Evolutionary conservation across 2,888 invertebrate genomes (phyloP).

Genomic region (Hesperia comma): DNA sequence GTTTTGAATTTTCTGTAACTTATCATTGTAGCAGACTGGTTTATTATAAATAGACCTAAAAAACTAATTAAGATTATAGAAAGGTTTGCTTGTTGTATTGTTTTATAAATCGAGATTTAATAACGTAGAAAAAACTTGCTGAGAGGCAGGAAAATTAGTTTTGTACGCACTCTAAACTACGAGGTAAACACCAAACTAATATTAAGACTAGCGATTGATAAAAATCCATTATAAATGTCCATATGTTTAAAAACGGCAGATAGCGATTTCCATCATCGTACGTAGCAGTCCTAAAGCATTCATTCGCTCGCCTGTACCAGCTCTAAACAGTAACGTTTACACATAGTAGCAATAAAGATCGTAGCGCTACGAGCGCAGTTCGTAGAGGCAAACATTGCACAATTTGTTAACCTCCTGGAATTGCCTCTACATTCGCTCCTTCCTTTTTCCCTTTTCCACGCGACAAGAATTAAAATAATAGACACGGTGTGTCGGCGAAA

Average conservation of each 20-base stretch:
- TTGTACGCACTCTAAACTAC: neutral
- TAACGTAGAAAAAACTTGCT: no score
- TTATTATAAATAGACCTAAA: no score
- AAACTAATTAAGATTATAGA: neutral
- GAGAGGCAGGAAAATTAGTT: no score
- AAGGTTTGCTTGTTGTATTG: no score
- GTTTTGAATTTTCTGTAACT: no score
- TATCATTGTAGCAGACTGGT: no score
- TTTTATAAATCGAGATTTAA: no score
- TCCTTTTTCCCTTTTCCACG: conserved; percentile 50
- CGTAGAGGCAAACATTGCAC: conserved; percentile 67
- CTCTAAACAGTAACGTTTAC: conserved; percentile 66
- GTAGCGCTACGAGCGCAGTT: conserved; percentile 66
- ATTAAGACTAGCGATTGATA: no score
- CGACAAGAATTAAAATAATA: conserved; percentile 49
- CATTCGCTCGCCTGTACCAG: conserved; percentile 40
- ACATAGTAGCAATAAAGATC: conserved; percentile 70
- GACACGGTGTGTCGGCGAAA: conserved; percentile 41
- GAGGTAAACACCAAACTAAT: no score
- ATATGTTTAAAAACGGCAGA: neutral
- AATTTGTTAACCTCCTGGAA: conserved; percentile 77
- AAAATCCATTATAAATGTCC: no score
- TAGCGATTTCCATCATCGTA: conserved; percentile 21
- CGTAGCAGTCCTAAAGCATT: conserved; percentile 18
- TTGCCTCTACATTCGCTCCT: conserved; percentile 58